These are phyloP conservation scores for Prunella himalayana DNA, from an alignment of 2,113 vertebrate genomes.

Conservation along the genomic window DNA sequence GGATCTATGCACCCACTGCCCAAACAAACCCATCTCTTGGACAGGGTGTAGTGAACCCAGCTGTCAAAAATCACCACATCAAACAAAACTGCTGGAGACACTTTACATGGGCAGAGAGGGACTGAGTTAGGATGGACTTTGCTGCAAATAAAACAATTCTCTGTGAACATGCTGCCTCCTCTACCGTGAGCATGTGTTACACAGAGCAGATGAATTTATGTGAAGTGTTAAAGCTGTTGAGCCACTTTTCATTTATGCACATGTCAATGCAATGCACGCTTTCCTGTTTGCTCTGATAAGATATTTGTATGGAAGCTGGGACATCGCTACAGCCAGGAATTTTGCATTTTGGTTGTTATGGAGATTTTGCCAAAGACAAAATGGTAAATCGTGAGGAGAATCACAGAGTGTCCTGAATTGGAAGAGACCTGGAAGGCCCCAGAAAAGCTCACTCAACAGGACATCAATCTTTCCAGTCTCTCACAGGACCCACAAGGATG, in stretches of 20 bases:
- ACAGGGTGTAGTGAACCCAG: not conserved
- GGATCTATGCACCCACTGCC: too few relatives aligned
- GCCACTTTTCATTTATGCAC: not conserved
- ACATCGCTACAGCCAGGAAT: not conserved
- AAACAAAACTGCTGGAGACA: not conserved
- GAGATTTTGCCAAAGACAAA: not conserved
- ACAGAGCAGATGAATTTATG: not conserved
- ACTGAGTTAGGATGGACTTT: not conserved
- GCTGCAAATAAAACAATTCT: not conserved
- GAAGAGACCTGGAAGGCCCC: not conserved
- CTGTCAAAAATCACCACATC: not conserved
- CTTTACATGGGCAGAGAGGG: not conserved
- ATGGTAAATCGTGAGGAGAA: not conserved
- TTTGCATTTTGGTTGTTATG: not conserved
- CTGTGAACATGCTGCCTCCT: not conserved
- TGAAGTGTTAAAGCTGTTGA: not conserved
- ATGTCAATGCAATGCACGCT: fast-evolving
- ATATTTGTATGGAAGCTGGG: not conserved
- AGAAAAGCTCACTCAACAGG: fast-evolving
- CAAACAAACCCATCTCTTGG: not conserved
- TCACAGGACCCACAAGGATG: not conserved
- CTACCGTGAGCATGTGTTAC: not conserved
- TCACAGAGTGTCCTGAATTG: not conserved
- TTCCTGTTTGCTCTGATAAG: not conserved
- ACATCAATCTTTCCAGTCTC: not conserved